Percentiles rank a stretch among this genome's conserved stretches.
Evolutionary conservation across 2,888 invertebrate genomes (phyloP).

Genomic region (Cerastoderma edule): DNA sequence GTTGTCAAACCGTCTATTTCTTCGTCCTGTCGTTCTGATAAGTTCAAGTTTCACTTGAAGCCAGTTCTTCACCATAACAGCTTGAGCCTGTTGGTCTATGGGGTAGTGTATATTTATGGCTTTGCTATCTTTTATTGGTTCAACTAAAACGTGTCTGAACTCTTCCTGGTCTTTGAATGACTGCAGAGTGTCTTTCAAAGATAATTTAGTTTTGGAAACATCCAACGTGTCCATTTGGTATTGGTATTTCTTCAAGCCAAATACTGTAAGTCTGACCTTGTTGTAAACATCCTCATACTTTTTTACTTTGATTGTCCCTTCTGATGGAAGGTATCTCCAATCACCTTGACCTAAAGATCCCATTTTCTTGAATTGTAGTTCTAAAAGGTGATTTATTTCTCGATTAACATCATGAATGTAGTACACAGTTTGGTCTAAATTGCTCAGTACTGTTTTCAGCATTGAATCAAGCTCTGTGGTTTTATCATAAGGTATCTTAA

Average conservation of each 20-base stretch:
- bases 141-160: too few species aligned
- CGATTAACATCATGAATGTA: constrained; percentile 11
- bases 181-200: too few species aligned
- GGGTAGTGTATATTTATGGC: too few species aligned
- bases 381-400: background rate
- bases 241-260: background rate
- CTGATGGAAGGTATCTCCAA: background rate
- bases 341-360: background rate
- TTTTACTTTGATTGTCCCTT: background rate
- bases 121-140: too few species aligned
- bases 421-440: background rate
- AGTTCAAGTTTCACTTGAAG: background rate
- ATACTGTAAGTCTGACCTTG: background rate
- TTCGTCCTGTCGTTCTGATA: too few species aligned
- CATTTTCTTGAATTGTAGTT: background rate
- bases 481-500: background rate
- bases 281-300: constrained; percentile 1
- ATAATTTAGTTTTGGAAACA: background rate
- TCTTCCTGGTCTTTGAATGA: too few species aligned
- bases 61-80: too few species aligned
- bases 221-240: constrained; percentile 7
- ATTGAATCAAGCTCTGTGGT: background rate
- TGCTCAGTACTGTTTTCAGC: background rate
- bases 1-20: too few species aligned
- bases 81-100: too few species aligned